phyloP scores from a whole-genome alignment of 2,113 vertebrate species.

The Hassar affinis region DNA sequence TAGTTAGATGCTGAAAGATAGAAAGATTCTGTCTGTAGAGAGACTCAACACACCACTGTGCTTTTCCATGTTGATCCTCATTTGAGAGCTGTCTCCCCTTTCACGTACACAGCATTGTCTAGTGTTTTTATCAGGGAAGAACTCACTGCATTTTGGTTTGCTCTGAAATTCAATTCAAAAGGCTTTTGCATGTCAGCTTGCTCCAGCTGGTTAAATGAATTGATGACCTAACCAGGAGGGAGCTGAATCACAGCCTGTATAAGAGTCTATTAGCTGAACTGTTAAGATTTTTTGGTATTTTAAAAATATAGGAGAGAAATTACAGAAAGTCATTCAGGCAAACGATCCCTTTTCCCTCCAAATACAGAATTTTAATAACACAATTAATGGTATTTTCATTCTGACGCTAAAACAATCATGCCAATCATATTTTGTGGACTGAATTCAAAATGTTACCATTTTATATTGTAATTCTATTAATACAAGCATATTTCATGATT shows the following conservation, averaged over 20 bases:
- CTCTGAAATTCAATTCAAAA: neutral
- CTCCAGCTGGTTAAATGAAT: neutral
- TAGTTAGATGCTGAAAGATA: too few species aligned
- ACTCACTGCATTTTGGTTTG: neutral
- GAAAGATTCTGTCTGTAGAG: too few species aligned
- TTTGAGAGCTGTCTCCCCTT: neutral
- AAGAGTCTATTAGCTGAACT: too few species aligned
- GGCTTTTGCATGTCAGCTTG: neutral
- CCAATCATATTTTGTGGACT: neutral
- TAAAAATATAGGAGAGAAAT: neutral
- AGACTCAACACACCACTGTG: too few species aligned
- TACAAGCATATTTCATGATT: too few species aligned
- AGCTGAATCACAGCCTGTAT: too few species aligned
- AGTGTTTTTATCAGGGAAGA: neutral
- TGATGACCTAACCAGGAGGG: neutral
- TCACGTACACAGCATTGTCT: neutral
- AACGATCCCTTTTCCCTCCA: too few species aligned
- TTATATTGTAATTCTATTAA: neutral
- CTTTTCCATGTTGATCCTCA: too few species aligned
- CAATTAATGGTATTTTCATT: neutral
- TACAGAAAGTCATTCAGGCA: neutral
- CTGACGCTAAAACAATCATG: neutral
- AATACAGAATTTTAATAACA: neutral
- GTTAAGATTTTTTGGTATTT: too few species aligned
- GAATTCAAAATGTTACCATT: neutral